phyloP scores from a whole-genome alignment of 2,797 vertebrate genomes.

The Arrhamphus sclerolepis region DNA sequence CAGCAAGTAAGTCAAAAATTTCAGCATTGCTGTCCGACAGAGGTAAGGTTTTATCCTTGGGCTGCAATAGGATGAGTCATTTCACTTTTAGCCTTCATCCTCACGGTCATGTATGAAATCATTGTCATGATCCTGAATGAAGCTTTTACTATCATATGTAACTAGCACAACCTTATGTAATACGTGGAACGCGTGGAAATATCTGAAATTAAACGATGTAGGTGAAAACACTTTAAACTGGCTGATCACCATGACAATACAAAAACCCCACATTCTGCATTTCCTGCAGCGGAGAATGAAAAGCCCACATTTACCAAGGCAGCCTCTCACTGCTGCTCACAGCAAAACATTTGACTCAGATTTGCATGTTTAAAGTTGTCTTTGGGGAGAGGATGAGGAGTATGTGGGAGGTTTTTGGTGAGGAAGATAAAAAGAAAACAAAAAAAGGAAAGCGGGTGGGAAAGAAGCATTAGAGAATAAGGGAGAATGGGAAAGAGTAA shows the following conservation, averaged over 20 bases:
- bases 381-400: neutral
- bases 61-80: conserved; percentile 1
- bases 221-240: conserved; percentile 16
- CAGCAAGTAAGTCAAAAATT: neutral
- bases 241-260: conserved; percentile 16
- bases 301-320: neutral
- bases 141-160: neutral
- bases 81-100: conserved; percentile 6
- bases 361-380: conserved; percentile 9
- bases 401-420: neutral
- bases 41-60: neutral
- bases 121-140: neutral
- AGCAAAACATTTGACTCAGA: conserved; percentile 12
- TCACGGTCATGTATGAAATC: neutral
- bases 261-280: neutral
- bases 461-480: conserved; percentile 1
- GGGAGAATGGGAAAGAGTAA: neutral
- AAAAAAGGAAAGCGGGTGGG: neutral
- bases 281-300: neutral
- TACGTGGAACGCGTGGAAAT: neutral
- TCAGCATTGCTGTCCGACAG: neutral
- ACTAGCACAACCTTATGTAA: conserved; percentile 6
- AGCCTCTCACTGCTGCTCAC: neutral
- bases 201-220: conserved; percentile 6
- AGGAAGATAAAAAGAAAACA: neutral